These are phyloP conservation scores for Cylloceria caligata DNA, from an alignment of 2,888 invertebrate species.

Conservation along the genomic window DNA sequence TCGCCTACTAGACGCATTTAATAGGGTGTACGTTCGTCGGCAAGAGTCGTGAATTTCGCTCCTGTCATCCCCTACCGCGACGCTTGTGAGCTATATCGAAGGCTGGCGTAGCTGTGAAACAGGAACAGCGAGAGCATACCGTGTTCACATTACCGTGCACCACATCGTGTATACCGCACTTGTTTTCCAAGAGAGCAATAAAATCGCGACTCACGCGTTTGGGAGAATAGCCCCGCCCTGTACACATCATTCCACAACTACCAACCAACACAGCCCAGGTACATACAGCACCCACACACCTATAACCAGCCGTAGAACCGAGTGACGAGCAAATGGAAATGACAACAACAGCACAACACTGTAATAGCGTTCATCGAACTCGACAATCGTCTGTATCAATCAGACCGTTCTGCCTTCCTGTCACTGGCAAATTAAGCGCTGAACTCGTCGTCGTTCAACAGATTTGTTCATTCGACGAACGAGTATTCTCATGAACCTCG, in stretches of 20 bases:
- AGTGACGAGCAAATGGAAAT: constrained; percentile 42
- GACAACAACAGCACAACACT: constrained; percentile 28
- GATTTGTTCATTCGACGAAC: neutral
- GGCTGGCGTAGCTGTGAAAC: constrained; percentile 9
- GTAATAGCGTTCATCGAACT: constrained; percentile 47
- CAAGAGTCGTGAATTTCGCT: constrained; percentile 75
- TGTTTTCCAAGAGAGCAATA: constrained; percentile 68
- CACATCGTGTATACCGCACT: constrained; percentile 65
- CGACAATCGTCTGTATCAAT: constrained; percentile 35
- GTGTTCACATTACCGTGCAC: constrained; percentile 67
- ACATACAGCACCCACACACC: constrained; percentile 1
- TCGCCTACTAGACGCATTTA: constrained; percentile 73
- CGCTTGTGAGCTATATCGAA: constrained; percentile 11
- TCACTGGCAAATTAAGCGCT: constrained; percentile 13
- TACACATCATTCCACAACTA: constrained; percentile 29
- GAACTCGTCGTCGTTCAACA: neutral
- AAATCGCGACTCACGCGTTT: constrained; percentile 65
- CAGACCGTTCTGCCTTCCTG: constrained; percentile 23
- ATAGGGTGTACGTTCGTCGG: constrained; percentile 74
- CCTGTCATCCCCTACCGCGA: constrained; percentile 63
- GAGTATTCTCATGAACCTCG: neutral
- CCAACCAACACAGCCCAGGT: neutral
- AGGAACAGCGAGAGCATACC: constrained; percentile 36
- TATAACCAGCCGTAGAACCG: constrained; percentile 30
- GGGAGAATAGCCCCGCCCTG: constrained; percentile 43